Conservation (phyloP, 1,140 invertebrate species). For the Drosophila arawakana region DNA sequence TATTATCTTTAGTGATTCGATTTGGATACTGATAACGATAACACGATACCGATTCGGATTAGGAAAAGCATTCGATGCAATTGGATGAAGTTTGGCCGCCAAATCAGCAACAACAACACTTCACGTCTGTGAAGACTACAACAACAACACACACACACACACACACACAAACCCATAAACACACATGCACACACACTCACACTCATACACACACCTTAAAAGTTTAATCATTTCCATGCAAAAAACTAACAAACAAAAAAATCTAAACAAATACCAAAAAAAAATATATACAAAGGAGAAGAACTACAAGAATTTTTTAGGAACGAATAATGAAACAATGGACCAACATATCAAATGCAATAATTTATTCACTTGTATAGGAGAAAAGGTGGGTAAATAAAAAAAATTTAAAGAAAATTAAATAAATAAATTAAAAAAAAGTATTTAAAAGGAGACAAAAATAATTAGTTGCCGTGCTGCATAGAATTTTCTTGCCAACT, state of each 20-base stretch:
- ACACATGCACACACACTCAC: conserved; percentile 22
- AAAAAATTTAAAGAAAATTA: not conserved
- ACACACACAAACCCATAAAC: not conserved
- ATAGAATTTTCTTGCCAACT: no score
- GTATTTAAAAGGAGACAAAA: not conserved
- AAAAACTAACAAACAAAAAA: conserved; percentile 28
- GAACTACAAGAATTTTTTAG: conserved; percentile 79
- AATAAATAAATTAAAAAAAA: not conserved
- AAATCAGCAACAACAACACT: conserved; percentile 43
- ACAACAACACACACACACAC: conserved; percentile 14
- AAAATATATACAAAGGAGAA: conserved; percentile 26
- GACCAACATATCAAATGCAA: conserved; percentile 84
- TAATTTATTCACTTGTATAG: conserved; percentile 82
- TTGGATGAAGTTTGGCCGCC: conserved; percentile 50
- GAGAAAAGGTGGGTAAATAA: conserved; percentile 65
- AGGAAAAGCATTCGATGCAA: conserved; percentile 44
- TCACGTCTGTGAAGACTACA: conserved; percentile 36
- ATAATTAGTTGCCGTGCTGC: no score
- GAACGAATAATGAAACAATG: conserved; percentile 84
- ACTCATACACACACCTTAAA: conserved; percentile 19
- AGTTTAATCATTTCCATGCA: conserved; percentile 28
- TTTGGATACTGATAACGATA: conserved; percentile 32
- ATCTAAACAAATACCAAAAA: conserved; percentile 7
- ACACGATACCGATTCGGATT: conserved; percentile 36
- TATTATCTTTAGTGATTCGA: conserved; percentile 72